phyloP scores from a whole-genome alignment of 2,113 vertebrate species.

The Stegostoma tigrinum region DNA sequence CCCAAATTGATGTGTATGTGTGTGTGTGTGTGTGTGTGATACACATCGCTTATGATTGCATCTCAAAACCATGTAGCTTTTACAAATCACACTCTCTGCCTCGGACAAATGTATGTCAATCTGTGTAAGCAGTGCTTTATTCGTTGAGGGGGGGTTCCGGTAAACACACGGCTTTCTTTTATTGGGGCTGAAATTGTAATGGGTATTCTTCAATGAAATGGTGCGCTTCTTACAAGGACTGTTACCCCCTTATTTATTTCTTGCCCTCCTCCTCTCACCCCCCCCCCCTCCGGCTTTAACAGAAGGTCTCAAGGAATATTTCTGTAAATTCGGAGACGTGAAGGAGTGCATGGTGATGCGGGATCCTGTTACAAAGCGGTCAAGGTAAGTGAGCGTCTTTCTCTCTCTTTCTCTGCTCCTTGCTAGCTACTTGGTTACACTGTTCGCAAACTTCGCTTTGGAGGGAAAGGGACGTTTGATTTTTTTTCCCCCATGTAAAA shows the following conservation, averaged over 20 bases:
- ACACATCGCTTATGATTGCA: conserved; percentile 6
- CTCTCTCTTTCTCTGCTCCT: background rate
- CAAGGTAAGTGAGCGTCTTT: conserved; percentile 71
- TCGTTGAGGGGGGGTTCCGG: background rate
- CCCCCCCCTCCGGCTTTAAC: conserved; percentile 44
- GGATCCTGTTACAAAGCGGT: conserved; percentile 98
- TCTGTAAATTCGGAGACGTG: conserved; percentile 98
- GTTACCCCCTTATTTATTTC: conserved; percentile 23
- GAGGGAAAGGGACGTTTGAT: background rate
- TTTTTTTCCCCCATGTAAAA: no score
- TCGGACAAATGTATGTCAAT: background rate
- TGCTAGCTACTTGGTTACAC: background rate
- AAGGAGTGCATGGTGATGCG: conserved; percentile 99
- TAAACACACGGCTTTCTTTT: no score
- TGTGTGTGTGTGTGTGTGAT: background rate
- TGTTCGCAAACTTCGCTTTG: background rate
- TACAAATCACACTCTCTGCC: background rate
- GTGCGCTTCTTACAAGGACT: conserved; percentile 35
- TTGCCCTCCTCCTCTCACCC: background rate
- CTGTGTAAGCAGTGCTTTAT: background rate
- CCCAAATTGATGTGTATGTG: background rate
- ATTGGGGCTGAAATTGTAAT: background rate
- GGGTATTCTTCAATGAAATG: background rate
- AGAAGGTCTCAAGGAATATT: conserved; percentile 98
- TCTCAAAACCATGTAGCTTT: background rate